A percentile compares a stretch with the other conserved stretches of the same genome.
Evolutionary conservation across 2,888 invertebrate genomes (phyloP).

Genomic region (Omphaloscelis lunosa): DNA sequence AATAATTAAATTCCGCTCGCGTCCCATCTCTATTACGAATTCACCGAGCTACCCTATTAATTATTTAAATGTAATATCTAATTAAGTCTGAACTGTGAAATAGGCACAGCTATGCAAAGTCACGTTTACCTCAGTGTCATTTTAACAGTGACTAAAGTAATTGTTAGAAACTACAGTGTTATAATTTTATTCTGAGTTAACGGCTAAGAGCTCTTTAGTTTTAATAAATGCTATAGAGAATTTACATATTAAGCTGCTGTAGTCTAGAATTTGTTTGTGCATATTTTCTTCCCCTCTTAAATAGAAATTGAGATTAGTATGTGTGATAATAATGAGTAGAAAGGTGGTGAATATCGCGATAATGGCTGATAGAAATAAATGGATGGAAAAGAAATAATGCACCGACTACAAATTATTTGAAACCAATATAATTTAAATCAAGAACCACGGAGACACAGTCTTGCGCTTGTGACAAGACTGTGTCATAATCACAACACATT

Average conservation of each 20-base stretch:
- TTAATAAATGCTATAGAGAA: constrained; percentile 39
- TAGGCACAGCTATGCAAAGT: constrained; percentile 65
- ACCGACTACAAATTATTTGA: neutral
- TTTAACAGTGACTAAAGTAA: constrained; percentile 49
- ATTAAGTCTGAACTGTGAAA: constrained; percentile 70
- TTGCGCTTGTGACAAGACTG: too few relatives aligned
- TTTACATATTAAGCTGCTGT: constrained; percentile 26
- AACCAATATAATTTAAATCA: neutral
- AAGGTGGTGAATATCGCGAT: too few relatives aligned
- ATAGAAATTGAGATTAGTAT: too few relatives aligned
- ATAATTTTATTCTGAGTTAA: constrained; percentile 37
- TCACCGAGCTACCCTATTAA: constrained; percentile 60
- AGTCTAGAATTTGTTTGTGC: constrained; percentile 2
- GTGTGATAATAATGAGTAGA: too few relatives aligned
- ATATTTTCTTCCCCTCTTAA: neutral
- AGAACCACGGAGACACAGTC: too few relatives aligned
- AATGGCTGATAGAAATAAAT: neutral
- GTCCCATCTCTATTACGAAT: constrained; percentile 59
- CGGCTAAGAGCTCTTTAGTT: constrained; percentile 39
- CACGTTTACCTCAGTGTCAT: constrained; percentile 55
- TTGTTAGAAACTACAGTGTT: constrained; percentile 33
- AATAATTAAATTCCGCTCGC: constrained; percentile 62
- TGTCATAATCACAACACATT: too few relatives aligned
- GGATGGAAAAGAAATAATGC: neutral
- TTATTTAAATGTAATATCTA: constrained; percentile 72